These are phyloP conservation scores for Girardinichthys multiradiatus DNA, from an alignment of 2,113 vertebrate species.

Conservation along the genomic window DNA sequence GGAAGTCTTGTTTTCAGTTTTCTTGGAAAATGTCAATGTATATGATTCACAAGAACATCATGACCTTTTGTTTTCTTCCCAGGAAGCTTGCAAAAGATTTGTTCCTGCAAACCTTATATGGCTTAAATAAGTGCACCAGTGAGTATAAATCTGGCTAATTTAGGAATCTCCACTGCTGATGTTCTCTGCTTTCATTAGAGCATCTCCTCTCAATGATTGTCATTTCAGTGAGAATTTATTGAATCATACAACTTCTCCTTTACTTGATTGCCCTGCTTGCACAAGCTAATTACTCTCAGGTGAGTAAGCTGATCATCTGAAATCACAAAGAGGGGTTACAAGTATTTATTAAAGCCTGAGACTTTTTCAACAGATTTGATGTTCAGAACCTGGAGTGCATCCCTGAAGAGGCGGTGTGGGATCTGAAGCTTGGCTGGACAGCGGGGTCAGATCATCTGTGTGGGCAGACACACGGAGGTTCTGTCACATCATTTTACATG, in stretches of 20 bases:
- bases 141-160: not conserved
- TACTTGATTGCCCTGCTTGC: not conserved
- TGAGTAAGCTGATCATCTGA: not conserved
- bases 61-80: not conserved
- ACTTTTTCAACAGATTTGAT: not conserved
- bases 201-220: not conserved
- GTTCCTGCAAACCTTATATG: too few species aligned
- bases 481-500: not conserved
- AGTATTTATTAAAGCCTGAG: not conserved
- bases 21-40: not conserved
- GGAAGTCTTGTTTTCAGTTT: too few species aligned
- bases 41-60: not conserved
- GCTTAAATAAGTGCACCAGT: not conserved
- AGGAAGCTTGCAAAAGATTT: not conserved
- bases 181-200: not conserved
- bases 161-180: not conserved
- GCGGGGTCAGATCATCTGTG: not conserved
- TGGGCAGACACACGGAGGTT: not conserved
- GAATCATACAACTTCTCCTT: not conserved
- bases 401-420: not conserved
- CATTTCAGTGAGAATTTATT: not conserved
- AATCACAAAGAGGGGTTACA: not conserved
- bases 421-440: too few species aligned
- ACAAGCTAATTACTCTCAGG: not conserved
- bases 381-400: not conserved